Conservation (phyloP, 1,140 invertebrate species). For the Triops longicaudatus region DNA sequence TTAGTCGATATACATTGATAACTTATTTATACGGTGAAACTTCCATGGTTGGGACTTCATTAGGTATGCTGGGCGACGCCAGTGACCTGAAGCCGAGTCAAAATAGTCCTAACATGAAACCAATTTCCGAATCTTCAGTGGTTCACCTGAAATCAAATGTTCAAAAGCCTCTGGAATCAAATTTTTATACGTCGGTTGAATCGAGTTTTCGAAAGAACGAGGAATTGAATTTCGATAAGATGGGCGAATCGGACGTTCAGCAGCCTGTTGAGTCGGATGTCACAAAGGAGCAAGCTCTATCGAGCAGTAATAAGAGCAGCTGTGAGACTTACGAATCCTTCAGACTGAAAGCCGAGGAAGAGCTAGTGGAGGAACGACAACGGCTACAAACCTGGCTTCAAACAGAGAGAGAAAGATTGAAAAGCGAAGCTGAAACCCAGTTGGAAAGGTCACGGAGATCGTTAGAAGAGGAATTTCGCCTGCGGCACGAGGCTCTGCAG, state of each 20-base stretch:
- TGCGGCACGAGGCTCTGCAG: not conserved
- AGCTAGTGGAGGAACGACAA: not conserved
- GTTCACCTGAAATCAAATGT: constrained; percentile 1
- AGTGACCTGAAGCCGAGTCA: not conserved
- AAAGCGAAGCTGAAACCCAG: constrained; percentile 20
- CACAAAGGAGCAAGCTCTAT: not conserved
- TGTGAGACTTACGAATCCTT: not conserved
- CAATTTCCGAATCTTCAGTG: not conserved
- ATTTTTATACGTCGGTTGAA: not conserved
- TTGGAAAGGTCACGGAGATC: not conserved
- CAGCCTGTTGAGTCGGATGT: not conserved
- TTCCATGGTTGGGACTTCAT: not conserved
- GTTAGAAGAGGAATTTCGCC: constrained; percentile 16
- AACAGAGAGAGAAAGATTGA: constrained; percentile 16
- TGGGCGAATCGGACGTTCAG: not conserved
- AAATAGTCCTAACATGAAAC: not conserved
- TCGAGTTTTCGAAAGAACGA: no score
- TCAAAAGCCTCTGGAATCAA: not conserved
- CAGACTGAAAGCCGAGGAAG: constrained; percentile 2
- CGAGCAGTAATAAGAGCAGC: not conserved
- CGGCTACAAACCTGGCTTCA: constrained; percentile 19
- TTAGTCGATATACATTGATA: not conserved
- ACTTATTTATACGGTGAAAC: not conserved
- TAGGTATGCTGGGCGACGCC: not conserved
- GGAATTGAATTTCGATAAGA: no score